Evolutionary conservation across 2,888 invertebrate species (phyloP).

Genomic region (Malachius bipustulatus): DNA sequence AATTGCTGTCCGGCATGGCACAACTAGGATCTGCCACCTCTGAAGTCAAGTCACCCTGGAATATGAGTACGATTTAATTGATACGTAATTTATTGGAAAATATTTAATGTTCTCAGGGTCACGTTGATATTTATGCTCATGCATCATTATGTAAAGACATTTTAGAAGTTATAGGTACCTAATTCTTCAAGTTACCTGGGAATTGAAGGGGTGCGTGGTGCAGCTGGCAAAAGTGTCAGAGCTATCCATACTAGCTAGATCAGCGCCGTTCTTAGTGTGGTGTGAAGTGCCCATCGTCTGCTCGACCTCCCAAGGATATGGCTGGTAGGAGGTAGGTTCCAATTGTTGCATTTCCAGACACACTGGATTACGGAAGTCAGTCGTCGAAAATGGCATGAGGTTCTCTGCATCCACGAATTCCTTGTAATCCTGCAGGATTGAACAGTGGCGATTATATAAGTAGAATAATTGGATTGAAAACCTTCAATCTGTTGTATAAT

Average conservation of each 20-base stretch:
- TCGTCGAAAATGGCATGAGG: slow-evolving; percentile 74
- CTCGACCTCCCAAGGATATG: slow-evolving; percentile 22
- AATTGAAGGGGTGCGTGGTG: slow-evolving; percentile 88
- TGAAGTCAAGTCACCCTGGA: slow-evolving; percentile 38
- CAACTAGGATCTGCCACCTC: slow-evolving; percentile 33
- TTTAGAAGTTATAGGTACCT: too few relatives aligned
- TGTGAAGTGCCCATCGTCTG: slow-evolving; percentile 13
- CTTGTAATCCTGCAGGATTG: slow-evolving; percentile 81
- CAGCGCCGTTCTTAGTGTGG: slow-evolving; percentile 33
- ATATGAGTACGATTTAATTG: slow-evolving; percentile 19
- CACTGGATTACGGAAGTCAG: slow-evolving; percentile 71
- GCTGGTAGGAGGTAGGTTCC: slow-evolving; percentile 25
- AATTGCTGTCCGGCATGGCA: slow-evolving; percentile 59
- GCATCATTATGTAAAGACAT: too few relatives aligned
- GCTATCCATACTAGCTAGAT: slow-evolving; percentile 54
- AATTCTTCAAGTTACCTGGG: slow-evolving; percentile 66
- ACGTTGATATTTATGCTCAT: too few relatives aligned
- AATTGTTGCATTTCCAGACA: slow-evolving; percentile 68
- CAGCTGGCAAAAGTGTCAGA: slow-evolving; percentile 95
- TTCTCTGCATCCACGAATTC: slow-evolving; percentile 85
- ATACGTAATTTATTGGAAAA: too few relatives aligned
- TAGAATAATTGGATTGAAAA: too few relatives aligned
- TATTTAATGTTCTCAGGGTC: too few relatives aligned
- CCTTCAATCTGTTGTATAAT: too few relatives aligned
- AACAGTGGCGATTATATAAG: too few relatives aligned